Base-by-base conservation (phyloP, 2,888 invertebrate species). In the Luperina testacea region DNA sequence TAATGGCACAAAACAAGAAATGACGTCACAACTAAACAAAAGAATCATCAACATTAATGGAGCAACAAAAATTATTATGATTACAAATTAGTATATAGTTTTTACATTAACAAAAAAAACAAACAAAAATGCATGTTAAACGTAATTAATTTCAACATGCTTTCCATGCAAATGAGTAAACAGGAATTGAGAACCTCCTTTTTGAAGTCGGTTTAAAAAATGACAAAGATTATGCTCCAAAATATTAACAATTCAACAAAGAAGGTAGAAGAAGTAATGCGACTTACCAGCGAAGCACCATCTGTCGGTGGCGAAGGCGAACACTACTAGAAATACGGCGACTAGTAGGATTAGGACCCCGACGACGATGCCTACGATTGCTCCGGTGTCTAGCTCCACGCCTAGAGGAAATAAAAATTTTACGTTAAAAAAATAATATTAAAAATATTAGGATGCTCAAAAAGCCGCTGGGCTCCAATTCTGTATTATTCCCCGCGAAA, bases 241-340 rank as follows among this genome's bases (percentile, higher is more conserved):
- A 88, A 87, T 72, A 84, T 87, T 75, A 81, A 84, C 82, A 87
- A 87, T 82, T 86, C 78, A 75, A 84, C 65, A 78, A 8, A 75
- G 63, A 27, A 75, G 45, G 57, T 80, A 73, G 27, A 79, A 86
- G 57, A 82, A 86, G n/a, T 83, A 85, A 51, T 63, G 74, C 20
- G 67, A 97, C 98, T 98, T 96, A 98, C 98, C 98, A 94, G 98
- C 98, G 94, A 98, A 98, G 96, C 98, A 98, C 98, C 98, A 98
- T 94, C 98, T 97, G 91, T 98, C 98, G 82, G 98, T 98, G 83
- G 98, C 98, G 90, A 98, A 98, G 73, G 98, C 98, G 92, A 98
- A 98, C 82, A 98, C 97, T 72, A 98, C 94, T 86, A 98, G 95
- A 91, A 97, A 97, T 9, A 98, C 94, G 45, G 97, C 95, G 42